Conservation (phyloP, 2,113 vertebrate species). For the Pachypanchax playfairii region DNA sequence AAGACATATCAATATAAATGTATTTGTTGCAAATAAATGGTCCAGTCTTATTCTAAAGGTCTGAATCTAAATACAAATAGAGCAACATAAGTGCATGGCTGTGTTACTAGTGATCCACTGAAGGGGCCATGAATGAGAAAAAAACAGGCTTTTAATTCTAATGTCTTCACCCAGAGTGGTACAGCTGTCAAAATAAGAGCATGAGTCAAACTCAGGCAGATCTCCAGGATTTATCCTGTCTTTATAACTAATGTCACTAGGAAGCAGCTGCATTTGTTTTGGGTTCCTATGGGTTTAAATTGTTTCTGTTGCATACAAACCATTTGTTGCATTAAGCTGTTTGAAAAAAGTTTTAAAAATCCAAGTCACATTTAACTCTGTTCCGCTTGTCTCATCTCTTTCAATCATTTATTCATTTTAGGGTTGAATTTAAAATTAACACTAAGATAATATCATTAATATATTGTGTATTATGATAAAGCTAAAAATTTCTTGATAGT, state of each 20-base stretch:
- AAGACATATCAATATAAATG: slow-evolving; percentile 4
- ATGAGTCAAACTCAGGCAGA: slow-evolving; percentile 16
- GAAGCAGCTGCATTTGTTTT: slow-evolving; percentile 39
- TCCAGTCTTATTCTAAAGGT: slow-evolving; percentile 14
- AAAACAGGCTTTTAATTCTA: slow-evolving; percentile 17
- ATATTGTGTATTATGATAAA: too few relatives aligned
- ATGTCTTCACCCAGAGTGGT: not conserved
- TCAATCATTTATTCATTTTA: too few relatives aligned
- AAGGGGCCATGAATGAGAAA: slow-evolving; percentile 8
- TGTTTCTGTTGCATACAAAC: too few relatives aligned
- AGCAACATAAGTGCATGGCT: not conserved
- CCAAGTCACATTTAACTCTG: too few relatives aligned
- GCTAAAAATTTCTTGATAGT: too few relatives aligned
- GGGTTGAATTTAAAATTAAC: too few relatives aligned
- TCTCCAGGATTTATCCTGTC: not conserved
- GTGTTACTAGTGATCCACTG: not conserved
- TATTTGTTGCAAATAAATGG: slow-evolving; percentile 7
- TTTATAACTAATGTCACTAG: slow-evolving; percentile 30
- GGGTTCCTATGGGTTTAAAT: too few relatives aligned
- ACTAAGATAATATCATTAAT: too few relatives aligned
- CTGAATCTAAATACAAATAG: not conserved
- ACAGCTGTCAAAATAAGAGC: slow-evolving; percentile 14
- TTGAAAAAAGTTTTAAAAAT: too few relatives aligned
- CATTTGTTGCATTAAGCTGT: too few relatives aligned
- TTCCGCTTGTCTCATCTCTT: too few relatives aligned